Evolutionary conservation across 2,113 vertebrate genomes (phyloP).

Genomic region (Miniopterus natalensis): DNA sequence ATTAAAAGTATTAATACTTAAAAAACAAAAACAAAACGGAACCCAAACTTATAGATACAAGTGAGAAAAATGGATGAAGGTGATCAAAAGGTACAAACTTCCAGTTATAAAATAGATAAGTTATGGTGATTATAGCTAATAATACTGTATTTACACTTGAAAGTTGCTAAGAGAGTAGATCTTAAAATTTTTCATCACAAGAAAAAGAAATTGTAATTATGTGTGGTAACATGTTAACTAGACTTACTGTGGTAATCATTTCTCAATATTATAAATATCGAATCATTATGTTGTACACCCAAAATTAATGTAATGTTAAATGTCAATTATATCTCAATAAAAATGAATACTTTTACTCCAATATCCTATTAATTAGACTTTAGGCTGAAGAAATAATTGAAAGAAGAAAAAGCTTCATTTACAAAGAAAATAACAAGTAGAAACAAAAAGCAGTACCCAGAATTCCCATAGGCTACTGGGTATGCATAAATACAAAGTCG

Average conservation of each 20-base stretch:
- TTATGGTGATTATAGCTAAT: not conserved
- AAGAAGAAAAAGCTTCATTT: not conserved
- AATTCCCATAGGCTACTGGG: not conserved
- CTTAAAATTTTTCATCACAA: too few relatives aligned
- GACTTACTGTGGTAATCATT: not conserved
- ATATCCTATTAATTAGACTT: not conserved
- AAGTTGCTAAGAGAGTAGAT: too few relatives aligned
- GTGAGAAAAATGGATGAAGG: not conserved
- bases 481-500: not conserved
- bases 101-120: not conserved
- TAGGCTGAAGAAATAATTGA: not conserved
- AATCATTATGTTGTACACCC: not conserved
- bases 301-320: not conserved
- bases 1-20: not conserved
- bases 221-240: not conserved
- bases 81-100: not conserved
- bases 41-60: not conserved
- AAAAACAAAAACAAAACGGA: not conserved
- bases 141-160: too few relatives aligned
- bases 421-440: not conserved
- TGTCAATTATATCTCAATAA: not conserved
- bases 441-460: not conserved
- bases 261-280: not conserved
- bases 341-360: slow-evolving; percentile 1
- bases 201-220: not conserved